A percentile compares a stretch with the other conserved stretches of the same genome.
Evolutionary conservation across 2,888 invertebrate genomes (phyloP).

Genomic region (Troides helena): DNA sequence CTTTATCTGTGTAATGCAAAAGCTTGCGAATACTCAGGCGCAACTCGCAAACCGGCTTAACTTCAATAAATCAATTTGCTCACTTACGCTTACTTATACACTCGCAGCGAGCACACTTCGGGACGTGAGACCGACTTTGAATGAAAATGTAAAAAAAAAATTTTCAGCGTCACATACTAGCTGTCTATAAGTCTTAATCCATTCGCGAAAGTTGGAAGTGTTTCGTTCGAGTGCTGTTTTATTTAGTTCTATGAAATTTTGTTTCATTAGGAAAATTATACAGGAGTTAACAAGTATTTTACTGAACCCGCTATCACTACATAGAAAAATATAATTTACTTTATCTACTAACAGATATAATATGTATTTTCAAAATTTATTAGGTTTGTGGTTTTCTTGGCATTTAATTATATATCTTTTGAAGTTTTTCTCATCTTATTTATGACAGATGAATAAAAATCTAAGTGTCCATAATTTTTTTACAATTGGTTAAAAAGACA

Average conservation of each 20-base stretch:
- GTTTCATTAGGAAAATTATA: neutral
- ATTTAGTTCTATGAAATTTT: neutral
- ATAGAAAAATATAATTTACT: too few species aligned
- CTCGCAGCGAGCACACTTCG: conserved; percentile 52
- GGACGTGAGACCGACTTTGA: conserved; percentile 63
- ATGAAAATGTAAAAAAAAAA: conserved; percentile 53
- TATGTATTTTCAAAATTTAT: too few species aligned
- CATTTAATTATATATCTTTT: too few species aligned
- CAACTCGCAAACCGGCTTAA: conserved; percentile 72
- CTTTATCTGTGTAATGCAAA: conserved; percentile 76
- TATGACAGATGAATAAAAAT: too few species aligned
- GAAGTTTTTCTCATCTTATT: too few species aligned
- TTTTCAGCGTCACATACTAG: conserved; percentile 43
- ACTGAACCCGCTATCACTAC: too few species aligned
- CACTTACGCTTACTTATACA: conserved; percentile 73
- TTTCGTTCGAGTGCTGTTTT: conserved; percentile 20
- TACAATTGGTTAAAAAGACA: too few species aligned
- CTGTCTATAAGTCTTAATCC: conserved; percentile 35
- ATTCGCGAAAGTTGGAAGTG: conserved; percentile 29
- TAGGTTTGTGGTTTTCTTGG: too few species aligned
- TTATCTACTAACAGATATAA: too few species aligned
- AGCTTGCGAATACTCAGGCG: conserved; percentile 75
- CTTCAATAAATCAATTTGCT: conserved; percentile 81
- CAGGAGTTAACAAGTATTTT: neutral
- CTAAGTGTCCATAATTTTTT: too few species aligned